A percentile compares a stretch with the other conserved stretches of the same genome.
Evolutionary conservation across 2,113 vertebrate species (phyloP).

Genomic region (Ranitomeya variabilis): DNA sequence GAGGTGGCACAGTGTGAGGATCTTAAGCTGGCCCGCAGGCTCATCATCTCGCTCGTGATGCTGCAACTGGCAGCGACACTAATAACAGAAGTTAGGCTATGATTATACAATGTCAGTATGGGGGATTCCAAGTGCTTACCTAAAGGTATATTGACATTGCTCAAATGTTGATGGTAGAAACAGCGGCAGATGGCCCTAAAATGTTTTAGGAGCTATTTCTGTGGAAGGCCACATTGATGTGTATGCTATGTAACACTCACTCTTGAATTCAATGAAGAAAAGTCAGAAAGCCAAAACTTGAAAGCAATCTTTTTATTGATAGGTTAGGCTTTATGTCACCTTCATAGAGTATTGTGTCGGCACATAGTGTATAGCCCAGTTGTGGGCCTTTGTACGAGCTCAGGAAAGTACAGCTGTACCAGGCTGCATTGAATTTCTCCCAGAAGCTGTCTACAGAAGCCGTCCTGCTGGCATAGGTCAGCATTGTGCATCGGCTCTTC

Average conservation of each 20-base stretch:
- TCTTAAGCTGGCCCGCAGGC: too few relatives aligned
- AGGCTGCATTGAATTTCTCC: neutral
- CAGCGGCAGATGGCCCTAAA: neutral
- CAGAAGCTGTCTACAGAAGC: neutral
- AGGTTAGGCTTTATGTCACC: neutral
- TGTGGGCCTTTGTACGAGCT: slow-evolving; percentile 3
- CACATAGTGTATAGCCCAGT: neutral
- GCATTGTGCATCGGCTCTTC: neutral
- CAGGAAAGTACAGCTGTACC: neutral
- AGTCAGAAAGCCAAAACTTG: neutral
- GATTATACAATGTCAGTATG: too few relatives aligned
- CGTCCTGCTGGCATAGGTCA: neutral
- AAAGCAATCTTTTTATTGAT: neutral
- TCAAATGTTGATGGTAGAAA: too few relatives aligned
- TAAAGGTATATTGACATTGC: neutral
- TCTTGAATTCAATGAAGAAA: neutral
- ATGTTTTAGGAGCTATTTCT: neutral
- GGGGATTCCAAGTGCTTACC: neutral
- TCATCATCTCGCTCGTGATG: too few relatives aligned
- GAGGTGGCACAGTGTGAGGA: too few relatives aligned
- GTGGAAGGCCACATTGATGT: neutral
- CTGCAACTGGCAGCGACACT: too few relatives aligned
- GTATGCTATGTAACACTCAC: neutral
- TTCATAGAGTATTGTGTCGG: neutral
- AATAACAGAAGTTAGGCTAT: too few relatives aligned